Conservation (phyloP, 1,140 invertebrate genomes). For the Berghia stephanieae region DNA sequence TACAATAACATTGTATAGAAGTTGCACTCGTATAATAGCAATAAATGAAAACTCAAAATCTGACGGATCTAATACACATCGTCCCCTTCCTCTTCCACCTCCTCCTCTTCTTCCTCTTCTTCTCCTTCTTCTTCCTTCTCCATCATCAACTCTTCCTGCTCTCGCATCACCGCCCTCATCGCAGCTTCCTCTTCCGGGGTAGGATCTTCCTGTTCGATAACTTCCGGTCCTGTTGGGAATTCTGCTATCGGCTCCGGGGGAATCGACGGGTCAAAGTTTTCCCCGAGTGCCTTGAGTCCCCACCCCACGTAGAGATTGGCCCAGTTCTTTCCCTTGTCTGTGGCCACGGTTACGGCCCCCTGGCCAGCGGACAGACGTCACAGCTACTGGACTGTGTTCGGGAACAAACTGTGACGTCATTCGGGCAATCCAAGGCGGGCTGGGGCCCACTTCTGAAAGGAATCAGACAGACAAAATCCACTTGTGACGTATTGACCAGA, state of each 20-base stretch:
- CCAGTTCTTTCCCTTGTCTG: conserved; percentile 43
- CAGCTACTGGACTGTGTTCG: conserved; percentile 41
- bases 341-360: conserved; percentile 46
- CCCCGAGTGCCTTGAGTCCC: conserved; percentile 44
- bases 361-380: conserved; percentile 48
- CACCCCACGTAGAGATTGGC: conserved; percentile 49
- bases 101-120: conserved; percentile 37
- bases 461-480: too few species aligned
- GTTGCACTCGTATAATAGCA: too few species aligned
- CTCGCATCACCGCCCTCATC: conserved; percentile 38
- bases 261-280: conserved; percentile 41
- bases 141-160: conserved; percentile 35
- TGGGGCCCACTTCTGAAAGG: too few species aligned
- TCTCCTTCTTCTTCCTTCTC: conserved; percentile 14
- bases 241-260: conserved; percentile 41
- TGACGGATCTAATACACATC: too few species aligned
- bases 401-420: too few species aligned
- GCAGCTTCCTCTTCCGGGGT: conserved; percentile 50
- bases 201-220: conserved; percentile 49
- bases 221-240: conserved; percentile 52
- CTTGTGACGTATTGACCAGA: too few species aligned
- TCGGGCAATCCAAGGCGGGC: too few species aligned
- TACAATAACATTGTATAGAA: too few species aligned
- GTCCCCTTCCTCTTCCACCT: conserved; percentile 36
- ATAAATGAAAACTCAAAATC: too few species aligned